These are phyloP conservation scores for Dioctria rufipes DNA, from an alignment of 2,888 invertebrate species.

Conservation along the genomic window DNA sequence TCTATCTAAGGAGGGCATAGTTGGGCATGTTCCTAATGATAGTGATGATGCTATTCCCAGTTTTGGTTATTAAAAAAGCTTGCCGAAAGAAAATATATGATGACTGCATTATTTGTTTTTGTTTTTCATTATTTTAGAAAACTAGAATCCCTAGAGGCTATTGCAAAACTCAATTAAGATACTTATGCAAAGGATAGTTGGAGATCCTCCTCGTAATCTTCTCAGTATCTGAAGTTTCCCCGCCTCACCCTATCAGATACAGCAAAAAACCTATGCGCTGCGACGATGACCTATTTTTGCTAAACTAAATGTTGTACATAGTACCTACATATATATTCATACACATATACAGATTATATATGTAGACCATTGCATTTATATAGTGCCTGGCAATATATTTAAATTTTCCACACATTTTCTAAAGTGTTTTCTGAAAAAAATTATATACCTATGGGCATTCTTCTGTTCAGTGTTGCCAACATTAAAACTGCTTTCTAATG, in stretches of 20 bases:
- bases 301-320: too few species aligned
- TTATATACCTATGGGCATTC: not conserved
- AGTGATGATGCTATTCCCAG: not conserved
- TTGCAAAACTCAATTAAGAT: not conserved
- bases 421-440: not conserved
- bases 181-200: not conserved
- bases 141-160: not conserved
- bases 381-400: not conserved
- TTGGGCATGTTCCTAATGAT: not conserved
- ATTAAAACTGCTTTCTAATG: too few species aligned
- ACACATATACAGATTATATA: too few species aligned
- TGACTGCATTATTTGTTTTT: not conserved
- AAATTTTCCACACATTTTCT: not conserved
- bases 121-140: not conserved
- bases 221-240: not conserved
- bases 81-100: not conserved
- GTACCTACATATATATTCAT: too few species aligned
- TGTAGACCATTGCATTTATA: too few species aligned
- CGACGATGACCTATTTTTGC: not conserved
- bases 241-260: not conserved
- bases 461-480: too few species aligned
- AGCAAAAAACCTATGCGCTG: not conserved
- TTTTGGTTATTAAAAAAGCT: too few species aligned
- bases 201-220: not conserved
- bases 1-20: too few species aligned